Conservation (phyloP, 1,140 invertebrate genomes). For the Frieseomelitta varia region DNA sequence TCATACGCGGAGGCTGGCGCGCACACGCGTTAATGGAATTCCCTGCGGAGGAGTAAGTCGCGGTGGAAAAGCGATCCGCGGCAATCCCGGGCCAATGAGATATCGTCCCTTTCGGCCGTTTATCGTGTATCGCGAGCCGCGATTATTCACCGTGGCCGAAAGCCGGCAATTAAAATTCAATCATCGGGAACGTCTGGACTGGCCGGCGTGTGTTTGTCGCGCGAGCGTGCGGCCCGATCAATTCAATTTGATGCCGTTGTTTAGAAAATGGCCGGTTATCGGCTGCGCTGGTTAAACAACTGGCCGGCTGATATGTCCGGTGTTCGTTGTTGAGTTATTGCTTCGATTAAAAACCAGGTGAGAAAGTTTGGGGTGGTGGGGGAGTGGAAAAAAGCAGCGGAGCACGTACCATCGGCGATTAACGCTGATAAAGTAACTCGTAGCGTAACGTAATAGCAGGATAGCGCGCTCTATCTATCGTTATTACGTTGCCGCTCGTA, state of each 20-base stretch:
- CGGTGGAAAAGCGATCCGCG: conserved; percentile 24
- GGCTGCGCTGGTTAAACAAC: conserved; percentile 33
- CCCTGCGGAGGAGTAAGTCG: background rate
- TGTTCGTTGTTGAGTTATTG: conserved; percentile 34
- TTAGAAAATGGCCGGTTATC: conserved; percentile 44
- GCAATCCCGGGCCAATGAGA: conserved; percentile 33
- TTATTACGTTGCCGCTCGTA: background rate
- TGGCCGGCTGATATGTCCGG: background rate
- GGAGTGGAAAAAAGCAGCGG: background rate
- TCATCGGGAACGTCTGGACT: conserved; percentile 6
- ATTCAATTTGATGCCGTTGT: conserved; percentile 23
- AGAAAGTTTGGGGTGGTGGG: background rate
- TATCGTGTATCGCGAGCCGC: conserved; percentile 1
- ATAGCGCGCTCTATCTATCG: conserved; percentile 7
- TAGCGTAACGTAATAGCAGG: conserved; percentile 42
- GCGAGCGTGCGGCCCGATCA: background rate
- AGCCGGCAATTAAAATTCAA: conserved; percentile 45
- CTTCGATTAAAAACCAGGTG: conserved; percentile 41
- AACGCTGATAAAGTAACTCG: conserved; percentile 46
- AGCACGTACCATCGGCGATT: conserved; percentile 35
- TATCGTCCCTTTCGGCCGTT: background rate
- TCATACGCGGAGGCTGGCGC: background rate
- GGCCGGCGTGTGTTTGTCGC: conserved; percentile 1
- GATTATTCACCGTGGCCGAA: background rate
- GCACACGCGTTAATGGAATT: conserved; percentile 41